Evolutionary conservation across 1,140 invertebrate species (phyloP).

Genomic region (Micrasema minimum): DNA sequence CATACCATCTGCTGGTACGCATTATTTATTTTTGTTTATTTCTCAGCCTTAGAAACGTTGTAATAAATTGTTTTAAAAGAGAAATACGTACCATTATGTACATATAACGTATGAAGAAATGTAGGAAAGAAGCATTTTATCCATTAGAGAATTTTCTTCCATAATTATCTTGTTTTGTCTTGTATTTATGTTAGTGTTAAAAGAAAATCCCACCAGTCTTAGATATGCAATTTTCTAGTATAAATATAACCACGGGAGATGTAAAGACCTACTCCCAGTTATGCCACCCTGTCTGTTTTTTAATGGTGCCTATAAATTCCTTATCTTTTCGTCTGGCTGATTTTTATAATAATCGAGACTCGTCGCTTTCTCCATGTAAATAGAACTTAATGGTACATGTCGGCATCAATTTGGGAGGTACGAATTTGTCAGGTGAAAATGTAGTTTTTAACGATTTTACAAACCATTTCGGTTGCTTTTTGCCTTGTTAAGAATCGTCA

Average conservation of each 20-base stretch:
- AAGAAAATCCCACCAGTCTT: neutral
- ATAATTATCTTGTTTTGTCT: too few species aligned
- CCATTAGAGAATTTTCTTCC: too few species aligned
- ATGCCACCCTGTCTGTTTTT: slow-evolving; percentile 31
- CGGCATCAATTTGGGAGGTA: neutral
- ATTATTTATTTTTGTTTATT: too few species aligned
- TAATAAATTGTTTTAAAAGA: too few species aligned
- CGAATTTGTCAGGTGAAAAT: neutral
- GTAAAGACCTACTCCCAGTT: slow-evolving; percentile 17
- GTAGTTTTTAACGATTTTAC: neutral
- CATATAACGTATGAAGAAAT: too few species aligned
- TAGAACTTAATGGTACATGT: slow-evolving; percentile 40
- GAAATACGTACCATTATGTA: too few species aligned
- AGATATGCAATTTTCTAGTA: slow-evolving; percentile 9
- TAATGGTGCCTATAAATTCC: slow-evolving; percentile 52
- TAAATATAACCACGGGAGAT: slow-evolving; percentile 8
- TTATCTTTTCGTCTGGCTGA: slow-evolving; percentile 53
- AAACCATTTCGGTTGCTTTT: neutral
- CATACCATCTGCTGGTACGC: too few species aligned
- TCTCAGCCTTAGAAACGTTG: too few species aligned
- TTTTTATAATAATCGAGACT: slow-evolving; percentile 53
- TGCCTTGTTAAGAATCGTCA: too few species aligned
- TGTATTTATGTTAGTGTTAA: neutral
- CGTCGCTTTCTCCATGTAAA: slow-evolving; percentile 44
- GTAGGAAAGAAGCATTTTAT: too few species aligned